Percentiles rank a stretch among this genome's conserved stretches.
Conservation (phyloP, 2,113 vertebrate genomes). For the Terrapene triunguis region DNA sequence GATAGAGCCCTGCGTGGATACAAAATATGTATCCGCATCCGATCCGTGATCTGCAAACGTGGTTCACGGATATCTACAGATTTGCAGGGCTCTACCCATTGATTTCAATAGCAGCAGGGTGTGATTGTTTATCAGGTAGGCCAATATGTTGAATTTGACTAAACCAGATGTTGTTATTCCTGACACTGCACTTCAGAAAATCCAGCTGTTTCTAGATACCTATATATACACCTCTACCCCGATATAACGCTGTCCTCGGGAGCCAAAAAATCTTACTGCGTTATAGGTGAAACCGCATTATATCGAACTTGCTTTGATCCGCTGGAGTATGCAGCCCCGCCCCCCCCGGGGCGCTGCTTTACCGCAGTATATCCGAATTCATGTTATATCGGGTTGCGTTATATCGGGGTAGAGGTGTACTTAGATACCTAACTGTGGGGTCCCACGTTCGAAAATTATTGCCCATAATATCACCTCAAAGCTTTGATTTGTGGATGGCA, state of each 20-base stretch:
- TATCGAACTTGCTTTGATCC: too few relatives aligned
- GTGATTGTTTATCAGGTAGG: background rate
- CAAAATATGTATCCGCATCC: too few relatives aligned
- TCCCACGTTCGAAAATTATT: accelerated
- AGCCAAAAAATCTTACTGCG: too few relatives aligned
- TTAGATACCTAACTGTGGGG: accelerated
- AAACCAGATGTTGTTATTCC: accelerated
- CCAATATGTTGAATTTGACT: background rate
- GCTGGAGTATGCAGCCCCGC: too few relatives aligned
- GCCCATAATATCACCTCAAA: background rate
- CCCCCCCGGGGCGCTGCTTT: too few relatives aligned
- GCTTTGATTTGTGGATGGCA: background rate
- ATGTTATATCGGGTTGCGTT: too few relatives aligned
- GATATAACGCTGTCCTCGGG: too few relatives aligned
- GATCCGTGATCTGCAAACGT: too few relatives aligned
- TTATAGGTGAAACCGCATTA: too few relatives aligned
- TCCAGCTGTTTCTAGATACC: accelerated
- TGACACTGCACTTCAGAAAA: background rate
- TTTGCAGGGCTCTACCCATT: background rate
- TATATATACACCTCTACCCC: background rate
- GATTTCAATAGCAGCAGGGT: background rate
- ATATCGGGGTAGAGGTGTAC: background rate
- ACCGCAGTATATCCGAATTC: too few relatives aligned
- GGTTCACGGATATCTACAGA: too few relatives aligned
- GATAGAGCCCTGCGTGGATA: too few relatives aligned